Evolutionary conservation across 2,113 vertebrate species (phyloP), one percentile per base, ranked within the genome.

Genomic region (Macquaria ambigua): DNA sequence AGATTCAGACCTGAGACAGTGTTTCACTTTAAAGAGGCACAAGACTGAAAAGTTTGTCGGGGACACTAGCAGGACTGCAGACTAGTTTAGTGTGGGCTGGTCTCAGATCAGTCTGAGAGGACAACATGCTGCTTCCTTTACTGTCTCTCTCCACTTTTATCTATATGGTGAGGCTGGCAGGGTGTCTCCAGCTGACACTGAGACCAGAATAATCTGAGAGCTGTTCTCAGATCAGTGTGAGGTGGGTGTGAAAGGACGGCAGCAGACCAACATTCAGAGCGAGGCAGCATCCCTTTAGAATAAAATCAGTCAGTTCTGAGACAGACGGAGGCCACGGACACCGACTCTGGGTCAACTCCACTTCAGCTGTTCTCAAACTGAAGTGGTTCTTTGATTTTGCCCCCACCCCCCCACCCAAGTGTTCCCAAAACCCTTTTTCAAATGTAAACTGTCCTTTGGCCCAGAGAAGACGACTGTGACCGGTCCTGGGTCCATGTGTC

Each of bases 261-360:
- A 58, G 78, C 83, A 76, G 71, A 48, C 0, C 18, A 12, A 71
- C 83, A 59, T 41, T 68, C 64, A 62, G 66, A 83, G 50, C 6
- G 55, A 68, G 53, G 70, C n/a, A 48, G 63, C 34, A 69, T 69
- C 74, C 48, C 63, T 72, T 75, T 18, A 80, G 50, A 50, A 81
- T 46, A 81, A 72, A 76, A 74, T 77, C 72, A 83, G 62, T 82
- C 34, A 58, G 79, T 82, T 82, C 79, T 28, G 63, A 86, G 84
- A 55, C 77, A 77, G 73, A 77, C 87, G 28, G 53, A 55, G 37
- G 82, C 68, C 72, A 28, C 68, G 14, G 74, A 68, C 81, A 59
- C 39, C 55, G 20, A 52, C 68, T 89, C 84, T 78, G 84, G 81
- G 84, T 66, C 56, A n/a, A 41, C 12, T 31, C 43, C 15, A 12